A percentile compares a stretch with the other conserved stretches of the same genome.
phyloP scores from a whole-genome alignment of 2,888 invertebrate genomes.

The Coelogynopora nodosa region DNA sequence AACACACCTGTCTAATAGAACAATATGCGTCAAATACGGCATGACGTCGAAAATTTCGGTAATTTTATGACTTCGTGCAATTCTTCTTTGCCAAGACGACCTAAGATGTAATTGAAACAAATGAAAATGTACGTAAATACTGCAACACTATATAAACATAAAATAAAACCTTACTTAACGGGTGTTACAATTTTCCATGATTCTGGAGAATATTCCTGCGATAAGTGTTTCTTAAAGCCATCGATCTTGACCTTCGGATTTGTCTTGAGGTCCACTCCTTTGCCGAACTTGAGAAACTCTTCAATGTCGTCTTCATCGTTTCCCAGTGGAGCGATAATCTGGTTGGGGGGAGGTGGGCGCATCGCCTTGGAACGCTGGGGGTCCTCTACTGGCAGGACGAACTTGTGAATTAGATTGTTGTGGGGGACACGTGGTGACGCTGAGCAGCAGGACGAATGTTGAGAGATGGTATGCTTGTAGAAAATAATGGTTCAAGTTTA shows the following conservation, averaged over 20 bases:
- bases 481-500: no score
- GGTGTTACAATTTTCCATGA: constrained; percentile 56
- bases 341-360: neutral
- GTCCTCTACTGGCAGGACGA: neutral
- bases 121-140: no score
- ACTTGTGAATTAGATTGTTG: neutral
- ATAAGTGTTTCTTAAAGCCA: constrained; percentile 53
- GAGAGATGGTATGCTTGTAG: no score
- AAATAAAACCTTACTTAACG: constrained; percentile 48
- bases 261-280: neutral
- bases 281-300: neutral
- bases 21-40: constrained; percentile 52
- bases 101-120: constrained; percentile 48
- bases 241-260: constrained; percentile 51
- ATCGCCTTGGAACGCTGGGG: neutral
- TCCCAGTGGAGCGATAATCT: neutral
- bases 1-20: constrained; percentile 53
- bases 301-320: neutral
- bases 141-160: no score
- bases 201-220: constrained; percentile 53
- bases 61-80: constrained; percentile 52
- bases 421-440: neutral
- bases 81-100: constrained; percentile 52
- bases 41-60: constrained; percentile 54
- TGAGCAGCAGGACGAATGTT: no score